phyloP scores from a whole-genome alignment of 2,113 vertebrate genomes.

The Tamias sibiricus region DNA sequence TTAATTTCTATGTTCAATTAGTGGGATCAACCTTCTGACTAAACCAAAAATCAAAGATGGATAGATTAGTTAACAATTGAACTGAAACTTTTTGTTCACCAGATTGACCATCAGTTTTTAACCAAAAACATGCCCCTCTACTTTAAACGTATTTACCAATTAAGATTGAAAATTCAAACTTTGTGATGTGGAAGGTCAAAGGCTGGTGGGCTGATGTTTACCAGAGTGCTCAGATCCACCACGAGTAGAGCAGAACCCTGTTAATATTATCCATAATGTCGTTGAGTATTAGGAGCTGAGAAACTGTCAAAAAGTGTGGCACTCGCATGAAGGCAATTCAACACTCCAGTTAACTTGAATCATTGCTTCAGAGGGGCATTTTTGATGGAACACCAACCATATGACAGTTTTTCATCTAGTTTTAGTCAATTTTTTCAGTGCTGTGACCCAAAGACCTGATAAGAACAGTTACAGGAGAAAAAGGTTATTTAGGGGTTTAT shows the following conservation, averaged over 20 bases:
- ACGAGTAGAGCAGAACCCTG: background rate
- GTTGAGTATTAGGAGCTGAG: background rate
- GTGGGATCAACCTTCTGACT: background rate
- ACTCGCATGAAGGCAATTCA: background rate
- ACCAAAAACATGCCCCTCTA: background rate
- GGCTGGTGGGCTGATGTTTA: background rate
- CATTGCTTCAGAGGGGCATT: background rate
- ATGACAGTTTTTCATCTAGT: background rate
- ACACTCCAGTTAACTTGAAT: background rate
- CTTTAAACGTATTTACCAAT: background rate
- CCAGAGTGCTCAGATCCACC: background rate
- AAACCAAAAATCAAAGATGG: background rate
- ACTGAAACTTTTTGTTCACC: background rate
- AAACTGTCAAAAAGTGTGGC: background rate
- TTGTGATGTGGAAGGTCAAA: background rate
- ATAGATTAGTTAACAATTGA: background rate
- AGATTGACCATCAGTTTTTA: background rate
- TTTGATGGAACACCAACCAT: background rate
- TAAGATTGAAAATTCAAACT: background rate
- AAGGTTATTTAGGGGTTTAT: no score
- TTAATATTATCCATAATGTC: background rate
- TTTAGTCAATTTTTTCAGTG: no score
- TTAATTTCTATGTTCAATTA: background rate
- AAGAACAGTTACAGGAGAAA: no score
- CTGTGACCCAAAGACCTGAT: no score